Percentiles rank a stretch among this genome's conserved stretches.
phyloP scores from a whole-genome alignment of 1,140 invertebrate species.

The Sarcophaga peregrina region DNA sequence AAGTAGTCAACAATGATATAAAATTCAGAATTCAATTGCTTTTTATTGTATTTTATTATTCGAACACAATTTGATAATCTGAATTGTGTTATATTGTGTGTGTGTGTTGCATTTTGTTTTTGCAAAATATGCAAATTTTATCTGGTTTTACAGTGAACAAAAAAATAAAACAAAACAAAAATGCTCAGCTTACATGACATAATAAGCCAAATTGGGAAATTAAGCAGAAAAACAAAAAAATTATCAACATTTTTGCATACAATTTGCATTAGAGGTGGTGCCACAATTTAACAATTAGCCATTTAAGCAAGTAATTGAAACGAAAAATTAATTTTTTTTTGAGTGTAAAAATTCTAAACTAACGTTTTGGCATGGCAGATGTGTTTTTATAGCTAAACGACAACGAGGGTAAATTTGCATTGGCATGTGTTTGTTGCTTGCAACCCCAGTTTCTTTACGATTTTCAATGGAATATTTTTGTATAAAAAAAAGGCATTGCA shows the following conservation, averaged over 20 bases:
- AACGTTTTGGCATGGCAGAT: not conserved
- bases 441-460: constrained; percentile 25
- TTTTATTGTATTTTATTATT: not conserved
- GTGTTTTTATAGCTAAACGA: not conserved
- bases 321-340: not conserved
- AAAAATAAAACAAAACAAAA: not conserved
- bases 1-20: not conserved
- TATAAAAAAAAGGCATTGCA: constrained; percentile 17
- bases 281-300: not conserved
- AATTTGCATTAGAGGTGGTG: not conserved
- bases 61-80: not conserved
- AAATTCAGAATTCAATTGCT: not conserved
- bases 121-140: constrained; percentile 40
- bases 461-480: constrained; percentile 14
- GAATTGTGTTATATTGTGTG: not conserved
- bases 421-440: not conserved
- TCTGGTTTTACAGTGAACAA: constrained; percentile 8
- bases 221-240: not conserved
- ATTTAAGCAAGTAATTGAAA: not conserved
- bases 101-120: constrained; percentile 2
- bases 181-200: not conserved
- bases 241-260: not conserved
- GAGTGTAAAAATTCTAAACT: not conserved
- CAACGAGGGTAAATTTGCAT: not conserved
- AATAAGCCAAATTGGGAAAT: constrained; percentile 28